A percentile compares a stretch with the other conserved stretches of the same genome.
These are phyloP conservation scores for Polymixis flavicincta DNA, from an alignment of 2,888 invertebrate species.

Conservation along the genomic window DNA sequence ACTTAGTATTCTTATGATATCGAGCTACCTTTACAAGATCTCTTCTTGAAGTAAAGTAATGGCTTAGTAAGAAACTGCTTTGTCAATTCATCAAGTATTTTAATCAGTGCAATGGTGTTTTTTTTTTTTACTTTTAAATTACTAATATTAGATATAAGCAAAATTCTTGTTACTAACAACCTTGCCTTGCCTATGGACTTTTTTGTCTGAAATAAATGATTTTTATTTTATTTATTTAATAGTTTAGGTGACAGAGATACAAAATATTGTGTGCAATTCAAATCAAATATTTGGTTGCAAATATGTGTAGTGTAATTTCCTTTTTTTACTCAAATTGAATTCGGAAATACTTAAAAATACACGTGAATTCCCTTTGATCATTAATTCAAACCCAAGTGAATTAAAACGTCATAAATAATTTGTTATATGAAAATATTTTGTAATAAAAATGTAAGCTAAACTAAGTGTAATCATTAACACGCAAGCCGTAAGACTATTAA, in stretches of 20 bases:
- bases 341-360: neutral
- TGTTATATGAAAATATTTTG: slow-evolving; percentile 27
- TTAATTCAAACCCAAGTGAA: slow-evolving; percentile 14
- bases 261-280: neutral
- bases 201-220: too few relatives aligned
- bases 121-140: too few relatives aligned
- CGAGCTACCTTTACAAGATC: too few relatives aligned
- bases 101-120: neutral
- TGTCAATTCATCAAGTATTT: neutral
- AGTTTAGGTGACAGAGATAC: too few relatives aligned
- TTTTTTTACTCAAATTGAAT: neutral
- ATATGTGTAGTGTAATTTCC: neutral
- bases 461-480: slow-evolving; percentile 50
- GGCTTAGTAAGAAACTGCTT: neutral
- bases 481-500: slow-evolving; percentile 52
- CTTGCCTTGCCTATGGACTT: too few relatives aligned
- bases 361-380: neutral
- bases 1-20: too few relatives aligned
- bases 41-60: neutral
- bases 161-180: too few relatives aligned
- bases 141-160: too few relatives aligned
- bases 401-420: slow-evolving; percentile 26
- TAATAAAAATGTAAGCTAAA: slow-evolving; percentile 52
- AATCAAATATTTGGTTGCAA: neutral
- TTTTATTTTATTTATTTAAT: too few relatives aligned